These are phyloP conservation scores for Idaea biselata DNA, from an alignment of 2,888 invertebrate species.

Conservation along the genomic window DNA sequence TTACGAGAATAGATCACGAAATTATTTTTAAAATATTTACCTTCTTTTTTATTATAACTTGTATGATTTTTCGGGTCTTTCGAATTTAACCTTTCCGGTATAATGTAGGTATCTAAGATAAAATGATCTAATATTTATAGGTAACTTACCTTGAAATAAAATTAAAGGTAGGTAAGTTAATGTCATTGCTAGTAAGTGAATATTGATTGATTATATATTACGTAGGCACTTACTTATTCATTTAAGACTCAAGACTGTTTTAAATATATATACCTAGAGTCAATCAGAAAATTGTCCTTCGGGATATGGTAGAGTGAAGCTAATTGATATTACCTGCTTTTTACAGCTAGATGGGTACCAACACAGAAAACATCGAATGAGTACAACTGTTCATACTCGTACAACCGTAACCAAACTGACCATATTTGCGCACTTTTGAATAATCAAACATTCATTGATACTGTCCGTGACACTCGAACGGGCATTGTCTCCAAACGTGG, in stretches of 20 bases:
- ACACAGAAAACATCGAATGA: not conserved
- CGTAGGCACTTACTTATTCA: too few species aligned
- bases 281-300: not conserved
- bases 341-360: not conserved
- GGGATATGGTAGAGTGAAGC: not conserved
- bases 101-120: too few species aligned
- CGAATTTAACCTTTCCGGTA: too few species aligned
- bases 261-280: too few species aligned
- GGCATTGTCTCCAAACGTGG: slow-evolving; percentile 3
- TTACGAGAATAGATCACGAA: not conserved
- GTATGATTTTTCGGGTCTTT: not conserved
- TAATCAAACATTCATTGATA: slow-evolving; percentile 3
- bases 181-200: too few species aligned
- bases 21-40: not conserved
- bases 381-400: not conserved
- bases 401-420: not conserved
- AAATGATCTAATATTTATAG: too few species aligned
- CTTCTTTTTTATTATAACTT: not conserved
- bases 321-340: not conserved
- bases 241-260: too few species aligned
- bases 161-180: too few species aligned
- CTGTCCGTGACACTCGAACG: slow-evolving; percentile 12
- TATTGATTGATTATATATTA: too few species aligned
- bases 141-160: too few species aligned
- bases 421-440: not conserved